phyloP scores from a whole-genome alignment of 2,113 vertebrate species.

The Nipponia nippon region DNA sequence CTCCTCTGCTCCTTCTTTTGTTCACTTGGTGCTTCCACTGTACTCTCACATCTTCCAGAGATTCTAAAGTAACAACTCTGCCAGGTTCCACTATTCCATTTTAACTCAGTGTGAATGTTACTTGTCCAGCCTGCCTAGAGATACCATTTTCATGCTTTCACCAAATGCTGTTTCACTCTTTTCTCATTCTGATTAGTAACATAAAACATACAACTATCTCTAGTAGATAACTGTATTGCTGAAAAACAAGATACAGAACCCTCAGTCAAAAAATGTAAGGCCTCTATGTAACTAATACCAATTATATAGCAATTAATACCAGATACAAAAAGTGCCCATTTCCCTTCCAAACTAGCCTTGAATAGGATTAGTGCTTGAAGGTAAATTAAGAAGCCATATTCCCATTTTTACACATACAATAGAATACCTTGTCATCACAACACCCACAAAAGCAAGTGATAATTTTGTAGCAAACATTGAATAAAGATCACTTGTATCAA shows the following conservation, averaged over 20 bases:
- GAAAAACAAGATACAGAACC: background rate
- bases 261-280: background rate
- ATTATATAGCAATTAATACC: background rate
- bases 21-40: background rate
- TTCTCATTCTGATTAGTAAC: background rate
- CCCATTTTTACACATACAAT: background rate
- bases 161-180: background rate
- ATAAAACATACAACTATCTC: background rate
- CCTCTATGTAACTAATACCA: background rate
- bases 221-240: background rate
- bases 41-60: background rate
- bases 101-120: background rate
- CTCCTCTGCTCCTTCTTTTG: background rate
- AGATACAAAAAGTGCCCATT: background rate
- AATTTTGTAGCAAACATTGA: background rate
- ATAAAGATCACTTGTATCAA: background rate
- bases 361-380: background rate
- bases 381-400: background rate
- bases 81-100: background rate
- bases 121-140: background rate
- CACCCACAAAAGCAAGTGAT: background rate
- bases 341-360: background rate
- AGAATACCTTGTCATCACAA: background rate
- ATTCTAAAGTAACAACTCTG: background rate
- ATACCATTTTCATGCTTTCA: background rate